These are phyloP conservation scores for Apis florea DNA, from an alignment of 1,140 invertebrate species.

Conservation along the genomic window DNA sequence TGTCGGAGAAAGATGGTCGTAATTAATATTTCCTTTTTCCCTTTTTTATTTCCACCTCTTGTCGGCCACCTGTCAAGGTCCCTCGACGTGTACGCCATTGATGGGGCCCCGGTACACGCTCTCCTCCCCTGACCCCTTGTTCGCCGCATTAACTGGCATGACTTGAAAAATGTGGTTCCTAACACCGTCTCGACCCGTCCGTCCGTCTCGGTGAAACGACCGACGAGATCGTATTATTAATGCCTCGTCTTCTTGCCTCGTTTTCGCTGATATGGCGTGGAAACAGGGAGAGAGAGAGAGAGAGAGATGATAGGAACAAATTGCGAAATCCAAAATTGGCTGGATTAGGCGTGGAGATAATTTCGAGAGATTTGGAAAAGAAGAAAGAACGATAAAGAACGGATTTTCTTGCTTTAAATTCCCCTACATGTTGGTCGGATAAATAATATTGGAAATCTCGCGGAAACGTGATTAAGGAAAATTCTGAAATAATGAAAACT, in stretches of 20 bases:
- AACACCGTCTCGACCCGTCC: conserved; percentile 70
- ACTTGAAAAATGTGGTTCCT: conserved; percentile 78
- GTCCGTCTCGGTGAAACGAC: conserved; percentile 63
- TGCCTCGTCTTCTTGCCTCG: conserved; percentile 66
- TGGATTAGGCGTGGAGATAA: conserved; percentile 46
- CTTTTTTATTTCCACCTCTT: neutral
- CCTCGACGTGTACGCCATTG: conserved; percentile 68
- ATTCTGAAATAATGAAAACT: too few species aligned
- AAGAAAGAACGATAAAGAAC: too few species aligned
- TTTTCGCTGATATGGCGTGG: conserved; percentile 60
- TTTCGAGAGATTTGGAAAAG: neutral
- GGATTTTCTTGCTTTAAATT: too few species aligned
- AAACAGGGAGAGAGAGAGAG: neutral
- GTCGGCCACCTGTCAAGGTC: conserved; percentile 37
- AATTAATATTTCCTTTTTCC: conserved; percentile 54
- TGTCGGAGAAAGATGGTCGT: conserved; percentile 10
- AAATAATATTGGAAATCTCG: too few species aligned
- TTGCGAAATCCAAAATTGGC: conserved; percentile 62
- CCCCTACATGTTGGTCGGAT: too few species aligned
- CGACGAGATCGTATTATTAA: conserved; percentile 72
- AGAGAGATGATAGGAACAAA: conserved; percentile 45
- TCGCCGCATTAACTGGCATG: conserved; percentile 77
- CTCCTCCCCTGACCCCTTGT: conserved; percentile 57
- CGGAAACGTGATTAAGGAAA: too few species aligned
- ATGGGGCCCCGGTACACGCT: conserved; percentile 3